Evolutionary conservation across 1,140 invertebrate species (phyloP), one percentile per base, ranked within the genome.

Genomic region (Dysdera silvatica): DNA sequence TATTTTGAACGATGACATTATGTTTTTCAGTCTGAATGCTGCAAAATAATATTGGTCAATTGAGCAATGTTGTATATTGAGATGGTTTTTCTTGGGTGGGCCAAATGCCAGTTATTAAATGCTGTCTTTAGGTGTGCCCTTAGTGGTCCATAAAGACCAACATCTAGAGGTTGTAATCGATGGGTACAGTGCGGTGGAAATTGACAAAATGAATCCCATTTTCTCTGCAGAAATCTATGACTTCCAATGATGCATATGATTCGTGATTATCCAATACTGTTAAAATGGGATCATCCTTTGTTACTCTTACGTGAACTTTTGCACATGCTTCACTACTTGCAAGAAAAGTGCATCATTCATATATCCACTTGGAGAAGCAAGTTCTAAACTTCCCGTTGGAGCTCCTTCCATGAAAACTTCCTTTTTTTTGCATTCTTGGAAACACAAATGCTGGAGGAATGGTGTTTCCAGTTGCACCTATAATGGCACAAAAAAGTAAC

Each of bases 321-420:
- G 41, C 53, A 81, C 78, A 69, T 80, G 69, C 54, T 74, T 45
- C 68, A 80, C 69, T 23, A 79, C 77, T 69, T 76, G 69, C 20
- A 75, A 33, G 73, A 81, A 81, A 62, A 74, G 64, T 8, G 69
- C 64, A 23, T 63, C 67, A 16, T 65, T 77, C 74, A 81, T 80
- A 76, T 79, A 81, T 4, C 79, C 80, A 69, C 68, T 75, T 57
- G 29, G 67, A 67, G 74, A 71, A 7, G 76, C 74, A 31, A 67
- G 68, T 32, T 75, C 79, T 33, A 74, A 59, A 49, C 55, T 65
- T 20, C 76, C 43, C 14, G 18, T 20, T 20, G 43, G 43, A 45
- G 43, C 43, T 10, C 18, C 43, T n/a, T 7, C 23, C 77, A 29
- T 61, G 61, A 81, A 79, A 67, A 76, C 66, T 10, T 66, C 47